Conservation (phyloP, 2,797 vertebrate species). For the Esox masquinongy region DNA sequence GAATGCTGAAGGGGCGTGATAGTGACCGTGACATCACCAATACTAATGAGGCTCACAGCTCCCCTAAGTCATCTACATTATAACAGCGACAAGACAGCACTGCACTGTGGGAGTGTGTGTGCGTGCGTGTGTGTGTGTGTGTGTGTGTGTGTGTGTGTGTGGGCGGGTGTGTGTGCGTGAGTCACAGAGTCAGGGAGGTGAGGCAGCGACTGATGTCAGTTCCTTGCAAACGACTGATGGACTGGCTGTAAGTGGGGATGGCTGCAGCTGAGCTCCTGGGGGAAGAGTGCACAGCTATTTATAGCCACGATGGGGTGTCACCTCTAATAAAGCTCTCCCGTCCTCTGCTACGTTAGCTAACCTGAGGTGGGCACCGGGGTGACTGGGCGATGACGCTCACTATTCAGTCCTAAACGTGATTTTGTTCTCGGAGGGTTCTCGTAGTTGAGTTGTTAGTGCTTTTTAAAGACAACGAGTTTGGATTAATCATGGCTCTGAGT, state of each 20-base stretch:
- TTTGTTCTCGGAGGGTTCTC: constrained; percentile 34
- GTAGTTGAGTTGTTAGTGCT: constrained; percentile 26
- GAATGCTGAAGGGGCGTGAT: too few species aligned
- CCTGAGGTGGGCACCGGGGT: constrained; percentile 27
- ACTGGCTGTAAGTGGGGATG: constrained; percentile 54
- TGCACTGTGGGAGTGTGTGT: neutral
- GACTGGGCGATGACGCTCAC: neutral
- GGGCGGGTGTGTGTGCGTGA: constrained; percentile 1
- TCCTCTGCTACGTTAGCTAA: constrained; percentile 52
- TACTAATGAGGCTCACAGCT: too few species aligned
- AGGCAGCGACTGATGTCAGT: constrained; percentile 51
- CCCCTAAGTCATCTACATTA: too few species aligned
- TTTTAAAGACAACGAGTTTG: constrained; percentile 7
- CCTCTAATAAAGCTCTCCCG: constrained; percentile 60
- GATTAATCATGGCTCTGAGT: neutral
- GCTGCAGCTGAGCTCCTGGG: constrained; percentile 63
- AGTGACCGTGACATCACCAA: too few species aligned
- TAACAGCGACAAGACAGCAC: neutral
- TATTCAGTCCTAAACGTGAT: constrained; percentile 28
- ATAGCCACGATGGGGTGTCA: constrained; percentile 64
- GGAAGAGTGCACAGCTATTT: constrained; percentile 64
- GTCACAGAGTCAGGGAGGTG: constrained; percentile 40
- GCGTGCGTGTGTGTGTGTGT: neutral
- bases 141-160: neutral
- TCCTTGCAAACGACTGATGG: constrained; percentile 61